Percentiles rank a stretch among this genome's conserved stretches.
Evolutionary conservation across 1,140 invertebrate species (phyloP).

Genomic region (Ceratina japonica): DNA sequence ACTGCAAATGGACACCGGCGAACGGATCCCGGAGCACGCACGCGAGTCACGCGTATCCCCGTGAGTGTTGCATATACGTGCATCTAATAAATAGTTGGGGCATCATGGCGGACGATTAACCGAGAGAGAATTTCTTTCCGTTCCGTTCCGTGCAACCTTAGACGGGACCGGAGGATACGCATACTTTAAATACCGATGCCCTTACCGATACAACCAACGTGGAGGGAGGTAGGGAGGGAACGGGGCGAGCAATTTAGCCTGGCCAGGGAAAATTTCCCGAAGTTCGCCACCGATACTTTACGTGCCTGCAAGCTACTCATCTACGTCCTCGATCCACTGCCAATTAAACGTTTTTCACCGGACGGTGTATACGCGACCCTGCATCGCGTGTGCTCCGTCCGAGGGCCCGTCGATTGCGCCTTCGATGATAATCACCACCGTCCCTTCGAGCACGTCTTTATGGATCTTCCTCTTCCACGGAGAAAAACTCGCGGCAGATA

Average conservation of each 20-base stretch:
- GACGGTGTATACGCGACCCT: slow-evolving; percentile 13
- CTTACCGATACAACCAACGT: not conserved
- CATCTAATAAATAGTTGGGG: slow-evolving; percentile 40
- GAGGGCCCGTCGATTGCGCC: slow-evolving; percentile 17
- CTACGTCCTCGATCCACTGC: slow-evolving; percentile 24
- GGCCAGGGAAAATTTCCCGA: slow-evolving; percentile 28
- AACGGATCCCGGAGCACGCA: not conserved
- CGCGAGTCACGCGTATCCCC: slow-evolving; percentile 15
- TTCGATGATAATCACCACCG: slow-evolving; percentile 22
- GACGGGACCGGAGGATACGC: slow-evolving; percentile 40
- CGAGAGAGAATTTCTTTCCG: slow-evolving; percentile 29
- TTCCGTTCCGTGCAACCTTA: slow-evolving; percentile 8
- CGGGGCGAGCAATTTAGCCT: slow-evolving; percentile 20
- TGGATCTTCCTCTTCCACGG: not conserved
- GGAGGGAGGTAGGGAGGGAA: not conserved
- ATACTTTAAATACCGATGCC: slow-evolving; percentile 37
- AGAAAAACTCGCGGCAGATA: too few relatives aligned
- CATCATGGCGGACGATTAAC: slow-evolving; percentile 23
- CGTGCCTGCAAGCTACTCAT: slow-evolving; percentile 32
- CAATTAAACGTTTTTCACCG: slow-evolving; percentile 48
- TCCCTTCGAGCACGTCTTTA: slow-evolving; percentile 8
- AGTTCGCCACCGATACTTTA: slow-evolving; percentile 33
- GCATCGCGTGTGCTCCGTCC: slow-evolving; percentile 30
- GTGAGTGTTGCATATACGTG: slow-evolving; percentile 10
- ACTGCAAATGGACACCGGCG: too few relatives aligned